Base-by-base conservation (phyloP, 23 tunicate species). In the Trididemnum clinides region DNA sequence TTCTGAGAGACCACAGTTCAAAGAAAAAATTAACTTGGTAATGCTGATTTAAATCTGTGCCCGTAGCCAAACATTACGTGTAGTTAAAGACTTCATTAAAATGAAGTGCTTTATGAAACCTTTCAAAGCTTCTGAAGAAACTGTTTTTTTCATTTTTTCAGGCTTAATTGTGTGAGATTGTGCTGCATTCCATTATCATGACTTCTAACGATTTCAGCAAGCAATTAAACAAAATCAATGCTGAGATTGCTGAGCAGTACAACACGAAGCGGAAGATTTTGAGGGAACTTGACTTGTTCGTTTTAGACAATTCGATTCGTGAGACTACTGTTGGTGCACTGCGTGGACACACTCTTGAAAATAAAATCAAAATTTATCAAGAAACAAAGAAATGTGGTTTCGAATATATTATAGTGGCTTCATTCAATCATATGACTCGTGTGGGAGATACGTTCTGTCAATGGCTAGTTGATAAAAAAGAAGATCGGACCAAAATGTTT, bases 301-400 rank as follows among this genome's bases (percentile, higher is more conserved):
- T 78, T 12, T 38, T 78, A 1, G 83, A 78, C 23, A 78, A 78
- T 26, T 78, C 83, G 7, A 78, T 78, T 78, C 83, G 83, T 25
- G 83, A 78, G 32, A 78, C 83, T 1, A 78, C 83, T 51, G 83
- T 78, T 4, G 83, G 83, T 2, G 69, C 51, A 28, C 69, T 78
- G 6, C 83, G 83, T 54, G 83, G 83, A 2, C 83, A 78, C 37
- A 78, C 83, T 5, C 83, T 78, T 51, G 83, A 78, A 54, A 78
- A 78, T 69, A 78, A 78, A 28, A 78, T 78, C 69, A 51, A 51
- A 30, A 78, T 78, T 28, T 78, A 51, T 34, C 38, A 78, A 51
- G 83, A 78, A 78, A 28, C 69, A 31, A 78, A 78, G 34, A 78
- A 78, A 78, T 78, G 83, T 28, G 83, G 83, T 4, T 78, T 78